A percentile compares a stretch with the other conserved stretches of the same genome.
Evolutionary conservation across 2,888 invertebrate species (phyloP).

Genomic region (Spodoptera exigua): DNA sequence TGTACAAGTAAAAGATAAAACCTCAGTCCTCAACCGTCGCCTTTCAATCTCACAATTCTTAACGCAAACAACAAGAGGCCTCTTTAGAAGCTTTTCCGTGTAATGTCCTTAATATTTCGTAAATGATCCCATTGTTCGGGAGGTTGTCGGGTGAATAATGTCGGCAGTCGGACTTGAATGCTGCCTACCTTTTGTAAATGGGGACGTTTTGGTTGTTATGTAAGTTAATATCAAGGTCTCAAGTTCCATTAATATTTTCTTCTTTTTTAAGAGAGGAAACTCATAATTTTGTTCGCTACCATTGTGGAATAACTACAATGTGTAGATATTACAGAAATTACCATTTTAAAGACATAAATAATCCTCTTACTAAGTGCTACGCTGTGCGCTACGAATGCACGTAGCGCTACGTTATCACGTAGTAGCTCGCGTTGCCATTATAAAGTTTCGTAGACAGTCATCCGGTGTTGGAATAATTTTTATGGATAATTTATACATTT

Average conservation of each 20-base stretch:
- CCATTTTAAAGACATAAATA: constrained; percentile 12
- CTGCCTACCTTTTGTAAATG: constrained; percentile 59
- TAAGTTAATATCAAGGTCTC: constrained; percentile 51
- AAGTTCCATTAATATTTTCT: constrained; percentile 39
- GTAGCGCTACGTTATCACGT: constrained; percentile 49
- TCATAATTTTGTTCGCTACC: constrained; percentile 15
- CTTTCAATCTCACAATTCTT: constrained; percentile 62
- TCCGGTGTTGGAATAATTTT: constrained; percentile 12
- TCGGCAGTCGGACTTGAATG: constrained; percentile 54
- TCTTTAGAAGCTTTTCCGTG: constrained; percentile 73
- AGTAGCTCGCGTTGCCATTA: constrained; percentile 39
- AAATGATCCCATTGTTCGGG: constrained; percentile 66
- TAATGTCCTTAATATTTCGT: constrained; percentile 77
- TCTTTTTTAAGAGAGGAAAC: constrained; percentile 7
- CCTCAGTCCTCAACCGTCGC: constrained; percentile 34
- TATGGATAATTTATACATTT: constrained; percentile 25
- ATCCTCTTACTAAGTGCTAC: constrained; percentile 24
- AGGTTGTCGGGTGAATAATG: constrained; percentile 60
- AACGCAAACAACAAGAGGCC: constrained; percentile 60
- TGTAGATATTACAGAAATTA: background rate
- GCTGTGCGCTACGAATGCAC: constrained; percentile 38
- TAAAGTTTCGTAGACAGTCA: constrained; percentile 25
- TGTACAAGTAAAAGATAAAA: constrained; percentile 64
- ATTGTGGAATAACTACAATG: constrained; percentile 1
- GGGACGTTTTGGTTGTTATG: constrained; percentile 50